Conservation (phyloP, 64 coral and sea anemone species). For the Stichodactyla helianthus region DNA sequence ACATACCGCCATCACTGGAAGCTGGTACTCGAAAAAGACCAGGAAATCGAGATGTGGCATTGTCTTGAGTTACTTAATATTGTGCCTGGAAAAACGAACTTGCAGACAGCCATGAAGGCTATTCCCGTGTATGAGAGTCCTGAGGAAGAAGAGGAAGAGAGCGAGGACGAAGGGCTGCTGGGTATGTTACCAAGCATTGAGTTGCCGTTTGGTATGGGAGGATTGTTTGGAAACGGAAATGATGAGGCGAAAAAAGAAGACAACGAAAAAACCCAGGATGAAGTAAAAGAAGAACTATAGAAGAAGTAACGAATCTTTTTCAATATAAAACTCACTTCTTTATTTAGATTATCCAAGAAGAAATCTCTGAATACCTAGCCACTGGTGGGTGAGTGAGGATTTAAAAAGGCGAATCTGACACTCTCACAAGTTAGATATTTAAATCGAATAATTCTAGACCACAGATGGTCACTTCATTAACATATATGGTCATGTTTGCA, state of each 20-base stretch:
- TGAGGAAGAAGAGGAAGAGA: constrained; percentile 60
- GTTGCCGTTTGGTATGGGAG: constrained; percentile 3
- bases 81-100: constrained; percentile 75
- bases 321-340: no score
- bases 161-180: constrained; percentile 54
- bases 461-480: no score
- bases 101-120: constrained; percentile 69
- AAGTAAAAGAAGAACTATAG: not conserved
- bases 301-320: no score
- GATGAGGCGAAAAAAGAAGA: constrained; percentile 9
- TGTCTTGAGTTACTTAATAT: constrained; percentile 72
- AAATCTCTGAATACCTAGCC: no score
- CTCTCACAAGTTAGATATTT: no score
- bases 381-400: no score
- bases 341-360: no score
- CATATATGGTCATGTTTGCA: no score
- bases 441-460: no score
- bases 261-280: not conserved
- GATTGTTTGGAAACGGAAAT: constrained; percentile 5
- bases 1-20: constrained; percentile 73
- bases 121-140: constrained; percentile 50
- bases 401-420: no score
- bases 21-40: constrained; percentile 60
- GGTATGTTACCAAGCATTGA: constrained; percentile 38
- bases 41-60: constrained; percentile 88